phyloP scores from a whole-genome alignment of 2,113 vertebrate genomes.

The Ursus arctos region DNA sequence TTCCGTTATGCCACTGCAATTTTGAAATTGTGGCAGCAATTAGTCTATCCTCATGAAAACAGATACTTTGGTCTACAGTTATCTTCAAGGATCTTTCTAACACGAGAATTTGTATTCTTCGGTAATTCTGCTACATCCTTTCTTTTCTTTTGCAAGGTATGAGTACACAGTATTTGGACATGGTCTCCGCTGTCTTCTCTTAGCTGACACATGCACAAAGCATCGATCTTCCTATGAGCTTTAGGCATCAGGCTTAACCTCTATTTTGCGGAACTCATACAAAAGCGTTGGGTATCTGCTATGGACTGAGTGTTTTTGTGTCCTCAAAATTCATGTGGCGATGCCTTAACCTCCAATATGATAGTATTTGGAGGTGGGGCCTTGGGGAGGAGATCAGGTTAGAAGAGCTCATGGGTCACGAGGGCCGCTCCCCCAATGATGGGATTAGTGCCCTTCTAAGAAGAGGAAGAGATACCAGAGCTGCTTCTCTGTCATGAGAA shows the following conservation, averaged over 20 bases:
- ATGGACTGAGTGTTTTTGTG: neutral
- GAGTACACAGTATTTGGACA: neutral
- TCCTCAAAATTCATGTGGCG: neutral
- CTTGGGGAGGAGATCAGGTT: neutral
- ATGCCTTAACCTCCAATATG: neutral
- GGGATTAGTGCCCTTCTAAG: neutral
- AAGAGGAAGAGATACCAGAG: neutral
- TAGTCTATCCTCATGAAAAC: neutral
- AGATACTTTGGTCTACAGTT: neutral
- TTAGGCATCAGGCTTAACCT: neutral
- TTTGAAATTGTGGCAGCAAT: neutral
- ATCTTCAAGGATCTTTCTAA: neutral
- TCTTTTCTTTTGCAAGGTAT: slow-evolving; percentile 39
- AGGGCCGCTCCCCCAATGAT: neutral
- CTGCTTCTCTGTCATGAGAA: neutral
- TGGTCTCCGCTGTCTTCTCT: neutral
- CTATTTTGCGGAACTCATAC: neutral
- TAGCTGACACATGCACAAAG: neutral
- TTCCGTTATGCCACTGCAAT: neutral
- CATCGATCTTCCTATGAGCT: neutral
- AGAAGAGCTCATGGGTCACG: neutral
- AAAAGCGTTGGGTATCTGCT: neutral
- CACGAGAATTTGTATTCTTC: neutral
- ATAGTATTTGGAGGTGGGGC: neutral
- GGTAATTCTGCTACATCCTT: neutral